A percentile compares a stretch with the other conserved stretches of the same genome.
phyloP scores from a whole-genome alignment of 2,797 vertebrate species.

The Balearica regulorum region DNA sequence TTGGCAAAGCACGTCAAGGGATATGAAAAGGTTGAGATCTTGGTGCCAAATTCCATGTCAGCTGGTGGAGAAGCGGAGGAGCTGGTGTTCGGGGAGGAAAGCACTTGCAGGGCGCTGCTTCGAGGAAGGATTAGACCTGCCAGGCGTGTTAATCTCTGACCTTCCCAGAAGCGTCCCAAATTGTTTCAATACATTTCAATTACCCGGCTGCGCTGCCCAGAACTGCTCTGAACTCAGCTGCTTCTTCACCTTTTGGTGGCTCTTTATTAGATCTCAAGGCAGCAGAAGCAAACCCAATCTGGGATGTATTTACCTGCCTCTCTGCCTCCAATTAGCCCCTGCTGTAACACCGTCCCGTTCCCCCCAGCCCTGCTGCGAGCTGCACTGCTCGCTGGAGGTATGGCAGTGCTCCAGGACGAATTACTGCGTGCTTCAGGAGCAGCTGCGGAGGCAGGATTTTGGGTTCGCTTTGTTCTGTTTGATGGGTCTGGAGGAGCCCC shows the following conservation, averaged over 20 bases:
- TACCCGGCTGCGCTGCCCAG: background rate
- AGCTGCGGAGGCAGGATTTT: background rate
- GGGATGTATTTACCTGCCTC: background rate
- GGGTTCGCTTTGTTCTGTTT: background rate
- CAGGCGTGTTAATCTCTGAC: background rate
- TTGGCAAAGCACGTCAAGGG: background rate
- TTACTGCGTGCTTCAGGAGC: constrained; percentile 18
- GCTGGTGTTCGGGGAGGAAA: background rate
- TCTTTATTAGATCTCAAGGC: background rate
- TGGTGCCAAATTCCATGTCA: background rate
- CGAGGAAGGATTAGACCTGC: background rate
- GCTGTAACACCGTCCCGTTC: no score
- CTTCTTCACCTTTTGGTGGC: background rate
- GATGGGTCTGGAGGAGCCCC: background rate
- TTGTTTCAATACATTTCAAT: background rate
- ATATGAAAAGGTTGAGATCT: background rate
- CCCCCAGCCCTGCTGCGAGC: background rate
- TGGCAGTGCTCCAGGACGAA: constrained; percentile 43
- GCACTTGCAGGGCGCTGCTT: background rate
- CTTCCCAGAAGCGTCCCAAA: background rate
- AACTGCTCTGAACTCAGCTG: accelerated
- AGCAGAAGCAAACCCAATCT: background rate
- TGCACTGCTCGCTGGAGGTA: background rate
- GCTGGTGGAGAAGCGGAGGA: background rate
- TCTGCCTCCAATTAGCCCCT: background rate